Evolutionary conservation across 2,888 invertebrate genomes (phyloP).

Genomic region (Tenthredo scrophulariae): DNA sequence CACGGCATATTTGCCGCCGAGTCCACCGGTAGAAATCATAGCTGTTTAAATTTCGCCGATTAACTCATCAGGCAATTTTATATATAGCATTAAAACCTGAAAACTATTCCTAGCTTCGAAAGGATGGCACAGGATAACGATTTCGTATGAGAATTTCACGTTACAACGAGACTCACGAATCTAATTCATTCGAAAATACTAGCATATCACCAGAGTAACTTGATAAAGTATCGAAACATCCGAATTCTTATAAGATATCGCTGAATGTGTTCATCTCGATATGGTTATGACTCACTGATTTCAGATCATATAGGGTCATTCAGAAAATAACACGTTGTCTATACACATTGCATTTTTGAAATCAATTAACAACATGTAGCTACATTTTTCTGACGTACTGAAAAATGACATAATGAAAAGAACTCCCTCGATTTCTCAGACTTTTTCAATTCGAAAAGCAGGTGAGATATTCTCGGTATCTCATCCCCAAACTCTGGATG

Average conservation of each 20-base stretch:
- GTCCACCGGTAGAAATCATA: background rate
- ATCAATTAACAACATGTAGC: too few species aligned
- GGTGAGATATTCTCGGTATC: constrained; percentile 79
- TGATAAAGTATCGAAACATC: background rate
- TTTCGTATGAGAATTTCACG: background rate
- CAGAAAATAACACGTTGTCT: background rate
- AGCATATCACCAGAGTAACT: background rate
- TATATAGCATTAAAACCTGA: background rate
- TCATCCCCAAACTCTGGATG: constrained; percentile 68
- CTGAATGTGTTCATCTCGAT: background rate
- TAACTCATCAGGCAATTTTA: background rate
- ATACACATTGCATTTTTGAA: too few species aligned
- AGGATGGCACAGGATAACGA: background rate
- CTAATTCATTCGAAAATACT: background rate
- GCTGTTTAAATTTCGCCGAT: background rate
- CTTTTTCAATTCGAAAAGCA: background rate
- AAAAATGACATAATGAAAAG: too few species aligned
- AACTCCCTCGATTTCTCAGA: too few species aligned
- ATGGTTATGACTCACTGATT: background rate
- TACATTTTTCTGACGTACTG: too few species aligned
- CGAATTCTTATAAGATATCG: background rate
- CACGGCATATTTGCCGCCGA: constrained; percentile 27
- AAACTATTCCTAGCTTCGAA: background rate
- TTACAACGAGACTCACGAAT: background rate
- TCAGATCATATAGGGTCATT: background rate